These are phyloP conservation scores for Orthonychiurus folsomi DNA, from an alignment of 2,888 invertebrate genomes.

Conservation along the genomic window DNA sequence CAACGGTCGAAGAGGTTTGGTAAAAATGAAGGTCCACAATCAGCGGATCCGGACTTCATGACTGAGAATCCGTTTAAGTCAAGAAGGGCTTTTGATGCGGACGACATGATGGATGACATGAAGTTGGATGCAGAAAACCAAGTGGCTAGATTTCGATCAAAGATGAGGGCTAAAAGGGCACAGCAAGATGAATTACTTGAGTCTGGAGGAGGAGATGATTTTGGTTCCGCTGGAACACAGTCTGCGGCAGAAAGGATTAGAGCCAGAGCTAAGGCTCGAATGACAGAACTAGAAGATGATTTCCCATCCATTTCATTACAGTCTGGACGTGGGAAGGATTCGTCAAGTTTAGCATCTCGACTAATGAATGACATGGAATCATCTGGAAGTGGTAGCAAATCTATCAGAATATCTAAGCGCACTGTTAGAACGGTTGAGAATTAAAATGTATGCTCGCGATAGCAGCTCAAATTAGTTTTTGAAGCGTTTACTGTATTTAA, in stretches of 20 bases:
- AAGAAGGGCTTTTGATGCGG: constrained; percentile 16
- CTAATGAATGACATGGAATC: constrained; percentile 5
- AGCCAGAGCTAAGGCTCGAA: constrained; percentile 31
- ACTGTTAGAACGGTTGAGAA: constrained; percentile 27
- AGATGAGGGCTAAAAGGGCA: constrained; percentile 22
- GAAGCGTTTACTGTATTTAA: background rate
- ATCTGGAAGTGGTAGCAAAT: constrained; percentile 7
- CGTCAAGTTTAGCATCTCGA: background rate
- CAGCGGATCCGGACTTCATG: constrained; percentile 31
- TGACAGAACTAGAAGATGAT: constrained; percentile 34
- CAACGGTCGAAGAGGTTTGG: constrained; percentile 17
- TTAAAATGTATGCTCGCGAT: background rate
- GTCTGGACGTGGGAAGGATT: constrained; percentile 5
- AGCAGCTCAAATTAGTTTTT: background rate
- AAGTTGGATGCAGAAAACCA: constrained; percentile 26
- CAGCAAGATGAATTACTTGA: constrained; percentile 15
- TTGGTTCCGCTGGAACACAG: constrained; percentile 14
- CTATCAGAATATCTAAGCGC: constrained; percentile 29
- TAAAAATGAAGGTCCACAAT: constrained; percentile 17
- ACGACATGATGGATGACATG: constrained; percentile 31
- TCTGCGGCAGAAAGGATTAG: constrained; percentile 31
- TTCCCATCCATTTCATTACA: constrained; percentile 22
- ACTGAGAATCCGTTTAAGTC: constrained; percentile 36
- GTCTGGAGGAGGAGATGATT: constrained; percentile 14
- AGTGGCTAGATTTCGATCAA: constrained; percentile 29